Evolutionary conservation across 2,888 invertebrate genomes (phyloP), one percentile per base, ranked within the genome.

Genomic region (Ellobium chinense): DNA sequence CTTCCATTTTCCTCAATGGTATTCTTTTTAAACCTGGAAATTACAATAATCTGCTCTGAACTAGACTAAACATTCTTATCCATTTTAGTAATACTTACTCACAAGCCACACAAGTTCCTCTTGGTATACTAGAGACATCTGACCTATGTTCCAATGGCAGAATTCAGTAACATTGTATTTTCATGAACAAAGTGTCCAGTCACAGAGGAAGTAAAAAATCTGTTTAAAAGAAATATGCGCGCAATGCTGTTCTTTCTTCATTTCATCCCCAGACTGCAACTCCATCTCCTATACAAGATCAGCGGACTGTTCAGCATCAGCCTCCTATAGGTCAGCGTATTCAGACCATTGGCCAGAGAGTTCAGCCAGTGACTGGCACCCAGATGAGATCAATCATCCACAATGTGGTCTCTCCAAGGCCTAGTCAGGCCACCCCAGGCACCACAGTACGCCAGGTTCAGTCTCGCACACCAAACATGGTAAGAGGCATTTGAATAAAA

Each of bases 371-470:
- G 7, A 62, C 79, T 54, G 73, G 37, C 0, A 24, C 65, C 18
- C 73, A 79, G 18, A 73, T 79, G 65, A 39, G 79, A 31, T 79
- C 79, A 12, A 79, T 79, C 46, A 72, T 79, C 24, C 79, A 79
- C 27, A 79, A 73, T 73, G 73, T 73, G 21, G 58, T 24, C 24
- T 39, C 69, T 39, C 46, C 69, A 9, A 37, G 54, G 66, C 62
- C 69, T 21, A 36, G 27, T 21, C 60, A 56, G n/a, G 54, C 31
- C 29, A 24, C 37, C 36, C 65, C 27, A 56, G 31, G 27, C 29
- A 21, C 63, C 0, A 12, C 62, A 31, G 74, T 60, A 2, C 76
- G 66, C 27, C 24, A 66, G 9, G 56, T 76, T n/a, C 76, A 76
- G 36, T 54, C 76, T 31, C 62, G 58, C 14, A 9, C 74, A 31